These are phyloP conservation scores for Tanytarsus gracilentus DNA, from an alignment of 2,888 invertebrate genomes.

Conservation along the genomic window DNA sequence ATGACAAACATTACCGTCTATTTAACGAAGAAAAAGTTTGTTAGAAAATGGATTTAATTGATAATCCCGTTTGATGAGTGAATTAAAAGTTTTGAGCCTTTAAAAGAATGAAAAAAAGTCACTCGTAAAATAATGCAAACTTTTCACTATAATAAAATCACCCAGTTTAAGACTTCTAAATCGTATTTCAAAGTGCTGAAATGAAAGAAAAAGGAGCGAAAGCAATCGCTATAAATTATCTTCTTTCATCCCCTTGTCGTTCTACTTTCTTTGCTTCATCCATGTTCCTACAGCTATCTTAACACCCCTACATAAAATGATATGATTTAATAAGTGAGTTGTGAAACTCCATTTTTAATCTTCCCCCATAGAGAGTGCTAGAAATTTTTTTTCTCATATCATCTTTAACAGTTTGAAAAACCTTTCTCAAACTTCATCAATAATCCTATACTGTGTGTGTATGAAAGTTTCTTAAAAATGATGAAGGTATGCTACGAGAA, in stretches of 20 bases:
- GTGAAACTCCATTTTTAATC: constrained; percentile 10
- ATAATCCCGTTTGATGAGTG: constrained; percentile 14
- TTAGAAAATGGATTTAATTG: constrained; percentile 24
- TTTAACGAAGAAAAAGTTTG: not conserved
- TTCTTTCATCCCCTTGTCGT: not conserved
- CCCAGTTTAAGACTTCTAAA: constrained; percentile 12
- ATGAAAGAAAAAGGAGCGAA: not conserved
- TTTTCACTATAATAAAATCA: constrained; percentile 23
- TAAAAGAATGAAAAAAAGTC: not conserved
- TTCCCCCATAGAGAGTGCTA: too few species aligned
- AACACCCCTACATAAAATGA: not conserved
- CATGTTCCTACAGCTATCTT: too few species aligned
- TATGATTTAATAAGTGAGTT: not conserved
- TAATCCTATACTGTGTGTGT: too few species aligned
- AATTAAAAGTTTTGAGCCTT: constrained; percentile 7
- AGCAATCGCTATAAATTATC: constrained; percentile 26
- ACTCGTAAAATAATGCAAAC: constrained; percentile 12
- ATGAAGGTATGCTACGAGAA: too few species aligned
- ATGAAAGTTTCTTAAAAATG: too few species aligned
- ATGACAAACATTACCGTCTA: too few species aligned
- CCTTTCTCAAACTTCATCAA: too few species aligned
- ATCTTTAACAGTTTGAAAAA: too few species aligned
- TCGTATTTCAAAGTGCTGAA: not conserved
- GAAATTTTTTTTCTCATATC: too few species aligned
- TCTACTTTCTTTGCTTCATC: constrained; percentile 6